phyloP scores from a whole-genome alignment of 2,113 vertebrate genomes.

The Podarcis muralis region DNA sequence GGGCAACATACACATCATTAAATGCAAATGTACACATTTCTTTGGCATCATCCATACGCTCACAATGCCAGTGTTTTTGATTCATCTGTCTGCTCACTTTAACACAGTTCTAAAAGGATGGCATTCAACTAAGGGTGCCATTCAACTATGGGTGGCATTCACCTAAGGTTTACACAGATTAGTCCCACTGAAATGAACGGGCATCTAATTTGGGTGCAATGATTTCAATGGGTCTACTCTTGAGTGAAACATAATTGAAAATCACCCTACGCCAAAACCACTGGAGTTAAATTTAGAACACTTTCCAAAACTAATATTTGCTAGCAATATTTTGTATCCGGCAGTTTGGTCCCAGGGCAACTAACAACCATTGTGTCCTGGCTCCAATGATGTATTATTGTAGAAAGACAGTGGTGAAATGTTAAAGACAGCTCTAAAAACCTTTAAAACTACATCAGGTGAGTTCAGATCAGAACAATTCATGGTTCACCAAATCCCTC shows the following conservation, averaged over 20 bases:
- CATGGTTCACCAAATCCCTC: too few relatives aligned
- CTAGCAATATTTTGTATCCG: not conserved
- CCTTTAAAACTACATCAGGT: not conserved
- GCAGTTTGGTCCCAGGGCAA: not conserved
- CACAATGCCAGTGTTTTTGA: not conserved
- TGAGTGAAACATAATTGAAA: too few relatives aligned
- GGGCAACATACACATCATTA: not conserved
- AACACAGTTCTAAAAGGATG: not conserved
- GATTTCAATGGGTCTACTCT: too few relatives aligned
- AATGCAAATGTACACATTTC: not conserved
- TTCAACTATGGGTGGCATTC: too few relatives aligned
- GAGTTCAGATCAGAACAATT: not conserved
- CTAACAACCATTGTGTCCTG: not conserved
- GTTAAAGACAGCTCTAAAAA: not conserved
- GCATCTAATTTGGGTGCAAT: too few relatives aligned
- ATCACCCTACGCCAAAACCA: too few relatives aligned
- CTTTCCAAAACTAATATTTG: not conserved
- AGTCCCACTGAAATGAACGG: too few relatives aligned
- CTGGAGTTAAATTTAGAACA: not conserved
- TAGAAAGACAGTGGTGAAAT: not conserved
- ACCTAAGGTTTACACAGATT: too few relatives aligned
- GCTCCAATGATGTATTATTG: too few relatives aligned
- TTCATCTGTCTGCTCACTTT: not conserved
- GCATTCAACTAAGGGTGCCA: too few relatives aligned
- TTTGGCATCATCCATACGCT: not conserved